Conservation (phyloP, 2,797 vertebrate species). For the Sternarchorhynchus goeldii region DNA sequence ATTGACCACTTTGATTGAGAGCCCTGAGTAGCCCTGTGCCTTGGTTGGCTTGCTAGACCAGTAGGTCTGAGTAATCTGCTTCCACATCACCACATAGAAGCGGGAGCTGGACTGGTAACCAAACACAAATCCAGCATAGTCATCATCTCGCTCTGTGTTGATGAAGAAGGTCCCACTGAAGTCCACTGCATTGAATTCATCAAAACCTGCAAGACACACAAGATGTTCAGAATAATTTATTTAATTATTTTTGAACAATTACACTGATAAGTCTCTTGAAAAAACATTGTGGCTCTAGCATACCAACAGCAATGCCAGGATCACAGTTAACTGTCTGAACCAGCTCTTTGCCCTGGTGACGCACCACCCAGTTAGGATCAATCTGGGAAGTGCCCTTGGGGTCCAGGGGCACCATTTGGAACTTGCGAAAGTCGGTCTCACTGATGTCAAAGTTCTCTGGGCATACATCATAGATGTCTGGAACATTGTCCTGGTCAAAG, state of each 20-base stretch:
- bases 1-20: slow-evolving; percentile 97
- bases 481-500: slow-evolving; percentile 93
- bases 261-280: background rate
- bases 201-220: slow-evolving; percentile 79
- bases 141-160: slow-evolving; percentile 96
- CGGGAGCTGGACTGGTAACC: slow-evolving; percentile 98
- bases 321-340: slow-evolving; percentile 99
- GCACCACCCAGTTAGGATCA: slow-evolving; percentile 98
- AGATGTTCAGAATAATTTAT: slow-evolving; percentile 5
- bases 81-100: slow-evolving; percentile 99
- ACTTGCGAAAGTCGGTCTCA: slow-evolving; percentile 94
- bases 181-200: slow-evolving; percentile 96
- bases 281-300: slow-evolving; percentile 56
- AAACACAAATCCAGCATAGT: slow-evolving; percentile 97
- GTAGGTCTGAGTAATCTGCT: slow-evolving; percentile 96
- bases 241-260: background rate
- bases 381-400: slow-evolving; percentile 98
- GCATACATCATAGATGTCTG: slow-evolving; percentile 94
- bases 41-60: slow-evolving; percentile 94
- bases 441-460: slow-evolving; percentile 96
- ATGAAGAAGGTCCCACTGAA: slow-evolving; percentile 99
- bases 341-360: slow-evolving; percentile 96
- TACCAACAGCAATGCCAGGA: slow-evolving; percentile 95
- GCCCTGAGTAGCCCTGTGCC: slow-evolving; percentile 94
- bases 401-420: slow-evolving; percentile 98